phyloP scores from a whole-genome alignment of 2,113 vertebrate genomes.

The Glaucidium brasilianum region DNA sequence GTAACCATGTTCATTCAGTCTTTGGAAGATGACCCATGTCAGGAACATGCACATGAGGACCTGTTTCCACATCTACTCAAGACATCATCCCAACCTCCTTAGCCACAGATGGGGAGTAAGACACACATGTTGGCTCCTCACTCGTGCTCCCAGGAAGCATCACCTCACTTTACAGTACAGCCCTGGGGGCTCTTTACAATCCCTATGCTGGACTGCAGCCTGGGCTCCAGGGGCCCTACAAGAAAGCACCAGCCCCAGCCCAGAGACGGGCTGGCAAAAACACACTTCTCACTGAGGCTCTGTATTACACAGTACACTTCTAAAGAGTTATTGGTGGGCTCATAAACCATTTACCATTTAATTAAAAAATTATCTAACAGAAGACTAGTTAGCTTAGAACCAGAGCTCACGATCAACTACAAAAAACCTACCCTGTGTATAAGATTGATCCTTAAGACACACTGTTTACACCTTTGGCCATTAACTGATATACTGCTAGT shows the following conservation, averaged over 20 bases:
- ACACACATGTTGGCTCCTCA: neutral
- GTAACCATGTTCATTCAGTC: neutral
- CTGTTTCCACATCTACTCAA: neutral
- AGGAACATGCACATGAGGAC: neutral
- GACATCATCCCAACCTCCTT: neutral
- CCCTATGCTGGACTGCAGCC: neutral
- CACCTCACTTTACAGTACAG: fast-evolving
- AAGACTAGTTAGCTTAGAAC: neutral
- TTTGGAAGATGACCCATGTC: neutral
- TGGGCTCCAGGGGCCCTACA: too few species aligned
- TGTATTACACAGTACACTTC: fast-evolving
- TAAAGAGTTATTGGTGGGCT: neutral
- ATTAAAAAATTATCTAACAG: neutral
- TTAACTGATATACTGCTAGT: neutral
- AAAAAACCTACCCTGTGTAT: neutral
- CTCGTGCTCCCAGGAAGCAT: fast-evolving
- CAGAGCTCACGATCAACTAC: neutral
- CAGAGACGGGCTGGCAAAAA: neutral
- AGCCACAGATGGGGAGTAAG: neutral
- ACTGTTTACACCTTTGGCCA: neutral
- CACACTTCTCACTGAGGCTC: neutral
- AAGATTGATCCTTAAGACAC: neutral
- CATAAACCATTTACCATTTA: neutral
- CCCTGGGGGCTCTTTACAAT: neutral
- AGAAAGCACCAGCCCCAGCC: neutral